Base-by-base conservation (phyloP, 2,113 vertebrate species). In the Tachysurus fulvidraco region DNA sequence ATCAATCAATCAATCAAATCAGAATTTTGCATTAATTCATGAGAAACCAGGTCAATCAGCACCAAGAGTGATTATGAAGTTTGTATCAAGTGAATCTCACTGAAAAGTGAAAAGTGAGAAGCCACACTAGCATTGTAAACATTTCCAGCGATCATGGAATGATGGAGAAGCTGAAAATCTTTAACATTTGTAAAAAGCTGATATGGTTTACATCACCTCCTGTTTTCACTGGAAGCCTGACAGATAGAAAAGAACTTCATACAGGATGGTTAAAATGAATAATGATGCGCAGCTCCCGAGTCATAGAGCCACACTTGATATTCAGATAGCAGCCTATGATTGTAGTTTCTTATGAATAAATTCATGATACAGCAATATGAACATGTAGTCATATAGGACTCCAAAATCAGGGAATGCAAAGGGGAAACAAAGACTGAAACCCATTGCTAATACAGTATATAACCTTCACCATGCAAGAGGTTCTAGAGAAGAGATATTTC, bases 231-330 rank as follows among this genome's bases (percentile, higher is more conserved):
- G 9, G 4, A 1, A 80, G 28, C 30, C 55, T 59, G 55, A 41
- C 78, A 80, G 78, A 79, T 8, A 30, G 73, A 78, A 54, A 54
- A 54, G 7, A 28, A 28, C 54, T 78, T 78, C 30, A 36, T 2
- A 7, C 19, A 59, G 41, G 54, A 59, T 60, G 78, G 23, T 81
- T 81, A 36, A 81, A 81, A 81, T 81, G 13, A 81, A 81, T 60
- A 81, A 57, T 81, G 78, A 14, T 52, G 19, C 3, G 5, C 30
- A 41, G 16, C 77, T 77, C 28, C 74, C 2, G 0, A 59, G 46
- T 3, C 46, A 50, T 6, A 41, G 28, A 59, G 55, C 30, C 78
- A 60, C 30, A 60, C 55, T 81, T 81, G 41, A 36, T 60, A 60
- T 81, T 81, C 55, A 60, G 30, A 60, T 28, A 16, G 77, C 28